Evolutionary conservation across 2,797 vertebrate genomes (phyloP).

Genomic region (Podarcis siculus): DNA sequence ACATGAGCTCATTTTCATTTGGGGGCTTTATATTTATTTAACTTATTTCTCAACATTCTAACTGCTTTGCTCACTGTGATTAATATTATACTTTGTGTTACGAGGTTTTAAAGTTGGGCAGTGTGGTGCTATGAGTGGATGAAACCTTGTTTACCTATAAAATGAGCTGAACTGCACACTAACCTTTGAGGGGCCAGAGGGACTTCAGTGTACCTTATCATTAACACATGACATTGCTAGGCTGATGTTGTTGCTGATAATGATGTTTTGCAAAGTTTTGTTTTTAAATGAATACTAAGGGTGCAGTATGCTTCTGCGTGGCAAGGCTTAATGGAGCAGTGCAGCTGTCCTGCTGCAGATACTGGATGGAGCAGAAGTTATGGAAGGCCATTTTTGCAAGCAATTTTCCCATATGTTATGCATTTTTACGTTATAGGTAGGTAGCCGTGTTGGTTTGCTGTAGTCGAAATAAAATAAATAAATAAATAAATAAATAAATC

Average conservation of each 20-base stretch:
- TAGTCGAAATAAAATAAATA: no score
- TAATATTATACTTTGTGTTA: constrained; percentile 49
- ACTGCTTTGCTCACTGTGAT: constrained; percentile 63
- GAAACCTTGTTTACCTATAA: background rate
- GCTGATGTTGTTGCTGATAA: background rate
- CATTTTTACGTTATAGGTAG: no score
- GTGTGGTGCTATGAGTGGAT: background rate
- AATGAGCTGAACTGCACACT: background rate
- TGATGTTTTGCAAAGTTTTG: background rate
- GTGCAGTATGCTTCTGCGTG: no score
- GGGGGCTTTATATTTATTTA: constrained; percentile 44
- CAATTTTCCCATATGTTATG: no score
- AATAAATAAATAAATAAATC: no score
- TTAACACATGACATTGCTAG: background rate
- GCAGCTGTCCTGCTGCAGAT: no score
- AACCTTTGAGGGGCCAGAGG: no score
- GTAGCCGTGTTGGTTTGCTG: no score
- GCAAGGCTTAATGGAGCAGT: no score
- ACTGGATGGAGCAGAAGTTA: no score
- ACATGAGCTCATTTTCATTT: constrained; percentile 64
- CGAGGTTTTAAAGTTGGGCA: background rate
- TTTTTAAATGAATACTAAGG: background rate
- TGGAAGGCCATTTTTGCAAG: no score
- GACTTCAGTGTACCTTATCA: background rate
- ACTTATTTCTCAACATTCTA: constrained; percentile 61